A percentile compares a stretch with the other conserved stretches of the same genome.
phyloP scores from a whole-genome alignment of 2,113 vertebrate genomes.

The Onychostoma macrolepis region DNA sequence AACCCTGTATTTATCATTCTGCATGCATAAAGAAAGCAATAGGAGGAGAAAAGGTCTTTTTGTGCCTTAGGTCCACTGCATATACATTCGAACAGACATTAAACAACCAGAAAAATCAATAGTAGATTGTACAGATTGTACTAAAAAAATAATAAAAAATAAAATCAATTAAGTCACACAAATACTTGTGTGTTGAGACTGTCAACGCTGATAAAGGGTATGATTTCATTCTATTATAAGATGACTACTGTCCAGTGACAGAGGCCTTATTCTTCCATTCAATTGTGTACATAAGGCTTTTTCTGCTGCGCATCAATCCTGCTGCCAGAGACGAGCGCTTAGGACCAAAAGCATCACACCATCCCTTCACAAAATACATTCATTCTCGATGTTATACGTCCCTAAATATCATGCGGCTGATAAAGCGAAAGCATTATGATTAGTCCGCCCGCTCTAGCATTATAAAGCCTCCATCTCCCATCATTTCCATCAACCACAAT shows the following conservation, averaged over 20 bases:
- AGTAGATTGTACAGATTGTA: neutral
- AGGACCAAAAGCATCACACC: constrained; percentile 65
- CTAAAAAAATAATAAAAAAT: neutral
- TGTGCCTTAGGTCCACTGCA: neutral
- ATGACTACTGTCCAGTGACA: constrained; percentile 41
- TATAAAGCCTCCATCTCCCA: constrained; percentile 17
- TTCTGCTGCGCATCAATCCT: constrained; percentile 75
- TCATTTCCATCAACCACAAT: constrained; percentile 30
- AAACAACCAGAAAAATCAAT: neutral
- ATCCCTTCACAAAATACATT: constrained; percentile 51
- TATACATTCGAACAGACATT: neutral
- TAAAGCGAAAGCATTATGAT: constrained; percentile 7
- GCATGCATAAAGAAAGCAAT: neutral
- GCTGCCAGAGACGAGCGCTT: constrained; percentile 66
- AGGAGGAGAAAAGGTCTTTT: neutral
- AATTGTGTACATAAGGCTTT: constrained; percentile 67
- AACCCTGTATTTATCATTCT: constrained; percentile 25
- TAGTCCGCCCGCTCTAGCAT: neutral
- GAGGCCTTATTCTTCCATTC: constrained; percentile 59
- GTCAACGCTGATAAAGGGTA: neutral
- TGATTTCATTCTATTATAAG: neutral
- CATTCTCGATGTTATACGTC: neutral
- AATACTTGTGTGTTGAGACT: neutral
- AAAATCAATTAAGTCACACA: neutral
- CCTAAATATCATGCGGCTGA: neutral